phyloP scores from a whole-genome alignment of 2,888 invertebrate genomes.

The Nomada hirtipes region DNA sequence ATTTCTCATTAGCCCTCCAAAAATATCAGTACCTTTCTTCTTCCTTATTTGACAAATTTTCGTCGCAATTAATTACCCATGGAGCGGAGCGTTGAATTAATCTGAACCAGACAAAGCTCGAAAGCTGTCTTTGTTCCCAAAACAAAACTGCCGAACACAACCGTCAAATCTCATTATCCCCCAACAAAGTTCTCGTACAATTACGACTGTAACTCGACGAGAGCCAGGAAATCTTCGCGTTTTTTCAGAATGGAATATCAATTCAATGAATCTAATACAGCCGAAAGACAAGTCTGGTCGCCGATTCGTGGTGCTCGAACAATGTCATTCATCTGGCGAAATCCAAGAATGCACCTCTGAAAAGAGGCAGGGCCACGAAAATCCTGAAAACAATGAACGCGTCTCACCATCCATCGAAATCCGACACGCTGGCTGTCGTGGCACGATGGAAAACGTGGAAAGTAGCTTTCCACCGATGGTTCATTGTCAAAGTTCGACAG shows the following conservation, averaged over 20 bases:
- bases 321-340: conserved; percentile 23
- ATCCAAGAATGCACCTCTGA: conserved; percentile 22
- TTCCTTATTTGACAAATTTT: no score
- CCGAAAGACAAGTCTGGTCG: conserved; percentile 8
- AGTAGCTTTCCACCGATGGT: conserved; percentile 44
- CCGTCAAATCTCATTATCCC: neutral
- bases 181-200: neutral
- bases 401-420: conserved; percentile 57
- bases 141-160: neutral
- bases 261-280: conserved; percentile 8
- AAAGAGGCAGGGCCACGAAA: conserved; percentile 12
- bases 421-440: conserved; percentile 49
- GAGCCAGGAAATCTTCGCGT: conserved; percentile 15
- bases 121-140: neutral
- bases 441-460: conserved; percentile 51
- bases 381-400: conserved; percentile 55
- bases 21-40: no score
- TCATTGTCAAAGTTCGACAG: conserved; percentile 69
- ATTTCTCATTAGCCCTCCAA: no score
- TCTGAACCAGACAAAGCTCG: neutral
- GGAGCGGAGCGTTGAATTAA: neutral
- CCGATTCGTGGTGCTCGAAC: conserved; percentile 34
- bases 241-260: conserved; percentile 2
- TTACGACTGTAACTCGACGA: neutral
- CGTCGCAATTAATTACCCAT: no score